These are phyloP conservation scores for Andrena praecox DNA, from an alignment of 2,888 invertebrate genomes.

Conservation along the genomic window DNA sequence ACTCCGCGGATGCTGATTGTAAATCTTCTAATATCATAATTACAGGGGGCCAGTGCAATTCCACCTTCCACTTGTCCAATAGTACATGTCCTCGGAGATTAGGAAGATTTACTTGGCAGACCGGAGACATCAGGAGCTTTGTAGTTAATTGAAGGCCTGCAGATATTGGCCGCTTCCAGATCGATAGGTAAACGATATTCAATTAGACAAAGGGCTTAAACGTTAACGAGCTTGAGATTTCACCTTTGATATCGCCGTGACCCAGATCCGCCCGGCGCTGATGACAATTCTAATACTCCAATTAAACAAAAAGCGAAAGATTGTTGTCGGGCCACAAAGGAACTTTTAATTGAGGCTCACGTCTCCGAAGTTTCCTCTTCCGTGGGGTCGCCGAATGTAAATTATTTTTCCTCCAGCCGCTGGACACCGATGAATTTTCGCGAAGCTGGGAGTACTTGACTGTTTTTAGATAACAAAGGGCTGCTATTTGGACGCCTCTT, in stretches of 20 bases:
- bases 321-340: background rate
- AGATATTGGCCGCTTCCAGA: conserved; percentile 46
- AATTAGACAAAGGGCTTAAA: conserved; percentile 61
- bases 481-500: background rate
- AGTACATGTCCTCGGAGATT: conserved; percentile 32
- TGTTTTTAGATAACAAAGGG: background rate
- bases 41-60: background rate
- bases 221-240: conserved; percentile 56
- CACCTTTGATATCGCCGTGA: conserved; percentile 38
- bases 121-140: conserved; percentile 38
- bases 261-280: background rate
- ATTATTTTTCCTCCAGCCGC: background rate
- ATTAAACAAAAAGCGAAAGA: conserved; percentile 24
- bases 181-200: conserved; percentile 66
- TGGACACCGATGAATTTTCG: background rate
- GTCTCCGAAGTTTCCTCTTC: background rate
- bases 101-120: conserved; percentile 39
- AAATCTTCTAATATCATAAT: background rate
- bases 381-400: background rate
- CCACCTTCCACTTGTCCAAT: background rate
- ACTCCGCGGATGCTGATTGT: too few relatives aligned
- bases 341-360: conserved; percentile 24
- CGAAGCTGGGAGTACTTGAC: background rate
- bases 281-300: conserved; percentile 31
- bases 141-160: conserved; percentile 50